phyloP scores from a whole-genome alignment of 2,113 vertebrate genomes.

The Tragelaphus buxtoni region DNA sequence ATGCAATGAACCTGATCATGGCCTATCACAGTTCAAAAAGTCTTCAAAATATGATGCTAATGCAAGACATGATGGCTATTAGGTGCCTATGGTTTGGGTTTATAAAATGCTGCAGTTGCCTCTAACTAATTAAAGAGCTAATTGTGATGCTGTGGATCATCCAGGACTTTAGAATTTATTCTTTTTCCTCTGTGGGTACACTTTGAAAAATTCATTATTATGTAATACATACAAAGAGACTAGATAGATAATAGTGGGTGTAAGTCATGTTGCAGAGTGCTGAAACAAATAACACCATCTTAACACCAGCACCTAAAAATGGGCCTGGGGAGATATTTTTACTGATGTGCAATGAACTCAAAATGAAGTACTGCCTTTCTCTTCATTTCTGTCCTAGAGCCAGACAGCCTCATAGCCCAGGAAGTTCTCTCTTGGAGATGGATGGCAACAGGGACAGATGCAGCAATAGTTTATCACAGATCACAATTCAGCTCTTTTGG shows the following conservation, averaged over 20 bases:
- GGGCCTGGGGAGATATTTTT: not conserved
- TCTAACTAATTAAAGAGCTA: not conserved
- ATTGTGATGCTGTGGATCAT: not conserved
- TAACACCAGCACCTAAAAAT: not conserved
- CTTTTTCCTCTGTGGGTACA: not conserved
- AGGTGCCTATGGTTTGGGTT: not conserved
- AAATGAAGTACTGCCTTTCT: not conserved
- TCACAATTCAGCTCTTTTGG: not conserved
- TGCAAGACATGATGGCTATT: not conserved
- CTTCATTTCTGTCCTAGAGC: not conserved
- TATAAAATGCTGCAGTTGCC: not conserved
- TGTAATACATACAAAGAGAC: not conserved
- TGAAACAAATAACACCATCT: not conserved
- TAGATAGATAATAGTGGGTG: not conserved
- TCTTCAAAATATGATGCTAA: not conserved
- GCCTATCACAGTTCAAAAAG: not conserved
- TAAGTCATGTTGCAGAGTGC: not conserved
- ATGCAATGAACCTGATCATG: not conserved
- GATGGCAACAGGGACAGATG: not conserved
- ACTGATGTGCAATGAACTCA: not conserved
- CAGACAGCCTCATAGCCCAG: not conserved
- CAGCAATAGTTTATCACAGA: not conserved
- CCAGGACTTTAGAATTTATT: not conserved
- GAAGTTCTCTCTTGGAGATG: not conserved
- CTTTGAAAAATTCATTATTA: not conserved